These are phyloP conservation scores for Ptychadena robeensis DNA, from an alignment of 2,797 vertebrate genomes.

Conservation along the genomic window DNA sequence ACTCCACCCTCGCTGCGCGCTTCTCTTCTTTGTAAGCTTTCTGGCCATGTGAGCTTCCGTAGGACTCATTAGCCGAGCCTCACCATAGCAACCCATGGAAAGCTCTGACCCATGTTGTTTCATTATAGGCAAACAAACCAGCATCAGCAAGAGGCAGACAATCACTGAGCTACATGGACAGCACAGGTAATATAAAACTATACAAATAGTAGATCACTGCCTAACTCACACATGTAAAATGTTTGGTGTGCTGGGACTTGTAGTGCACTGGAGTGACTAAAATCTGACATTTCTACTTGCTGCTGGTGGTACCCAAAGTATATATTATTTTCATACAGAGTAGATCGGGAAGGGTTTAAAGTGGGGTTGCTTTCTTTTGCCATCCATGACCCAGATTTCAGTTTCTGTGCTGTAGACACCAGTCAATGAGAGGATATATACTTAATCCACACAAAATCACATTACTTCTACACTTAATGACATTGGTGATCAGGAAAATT, in stretches of 20 bases:
- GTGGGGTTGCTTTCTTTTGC: too few species aligned
- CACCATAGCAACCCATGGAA: slow-evolving; percentile 28
- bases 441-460: too few species aligned
- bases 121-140: neutral
- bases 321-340: too few species aligned
- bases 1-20: neutral
- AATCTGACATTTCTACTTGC: too few species aligned
- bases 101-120: neutral
- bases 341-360: too few species aligned
- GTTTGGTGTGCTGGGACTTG: neutral
- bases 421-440: too few species aligned
- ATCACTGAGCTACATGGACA: neutral
- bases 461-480: too few species aligned
- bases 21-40: neutral
- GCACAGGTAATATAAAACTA: slow-evolving; percentile 26
- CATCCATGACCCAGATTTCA: too few species aligned
- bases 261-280: neutral
- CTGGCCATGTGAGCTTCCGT: slow-evolving; percentile 25
- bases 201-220: too few species aligned
- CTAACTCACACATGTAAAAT: neutral
- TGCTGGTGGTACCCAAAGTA: too few species aligned
- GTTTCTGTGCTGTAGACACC: too few species aligned
- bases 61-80: neutral
- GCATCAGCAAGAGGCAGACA: neutral
- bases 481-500: too few species aligned